Percentiles rank a stretch among this genome's conserved stretches.
These are phyloP conservation scores for Hypercompe scribonia DNA, from an alignment of 2,888 invertebrate species.

Conservation along the genomic window DNA sequence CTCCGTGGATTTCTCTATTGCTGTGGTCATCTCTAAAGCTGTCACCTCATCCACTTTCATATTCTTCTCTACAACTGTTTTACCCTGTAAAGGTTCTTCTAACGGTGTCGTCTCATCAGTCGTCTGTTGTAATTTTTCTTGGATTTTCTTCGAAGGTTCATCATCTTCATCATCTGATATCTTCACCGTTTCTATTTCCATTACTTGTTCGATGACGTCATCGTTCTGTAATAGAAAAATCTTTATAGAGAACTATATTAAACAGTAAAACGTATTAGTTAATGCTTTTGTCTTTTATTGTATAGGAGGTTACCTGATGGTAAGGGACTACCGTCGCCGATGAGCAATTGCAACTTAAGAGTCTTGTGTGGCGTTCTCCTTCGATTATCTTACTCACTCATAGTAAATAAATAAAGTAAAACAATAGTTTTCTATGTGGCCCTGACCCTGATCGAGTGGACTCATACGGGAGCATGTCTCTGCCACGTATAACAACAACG, in stretches of 20 bases:
- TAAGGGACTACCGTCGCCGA: no score
- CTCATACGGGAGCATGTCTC: no score
- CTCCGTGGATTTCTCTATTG: not conserved
- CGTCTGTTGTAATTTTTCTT: not conserved
- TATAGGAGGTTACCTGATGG: no score
- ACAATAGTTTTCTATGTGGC: no score
- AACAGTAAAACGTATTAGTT: no score
- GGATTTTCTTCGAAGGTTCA: not conserved
- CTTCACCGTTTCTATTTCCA: constrained; percentile 49
- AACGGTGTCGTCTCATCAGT: not conserved
- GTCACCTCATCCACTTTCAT: not conserved
- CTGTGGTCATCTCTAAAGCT: not conserved
- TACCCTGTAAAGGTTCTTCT: not conserved
- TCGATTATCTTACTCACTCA: no score
- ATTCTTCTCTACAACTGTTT: not conserved
- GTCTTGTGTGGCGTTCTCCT: no score
- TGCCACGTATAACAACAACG: no score
- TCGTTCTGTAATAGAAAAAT: constrained; percentile 16
- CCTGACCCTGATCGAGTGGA: no score
- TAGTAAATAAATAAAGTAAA: no score
- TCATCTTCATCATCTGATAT: constrained; percentile 49
- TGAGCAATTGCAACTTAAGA: no score
- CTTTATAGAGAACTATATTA: not conserved
- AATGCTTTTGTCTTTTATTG: no score
- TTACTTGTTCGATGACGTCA: constrained; percentile 19